Percentiles rank a stretch among this genome's conserved stretches.
phyloP scores from a whole-genome alignment of 2,888 invertebrate species.

The Aelia acuminata region DNA sequence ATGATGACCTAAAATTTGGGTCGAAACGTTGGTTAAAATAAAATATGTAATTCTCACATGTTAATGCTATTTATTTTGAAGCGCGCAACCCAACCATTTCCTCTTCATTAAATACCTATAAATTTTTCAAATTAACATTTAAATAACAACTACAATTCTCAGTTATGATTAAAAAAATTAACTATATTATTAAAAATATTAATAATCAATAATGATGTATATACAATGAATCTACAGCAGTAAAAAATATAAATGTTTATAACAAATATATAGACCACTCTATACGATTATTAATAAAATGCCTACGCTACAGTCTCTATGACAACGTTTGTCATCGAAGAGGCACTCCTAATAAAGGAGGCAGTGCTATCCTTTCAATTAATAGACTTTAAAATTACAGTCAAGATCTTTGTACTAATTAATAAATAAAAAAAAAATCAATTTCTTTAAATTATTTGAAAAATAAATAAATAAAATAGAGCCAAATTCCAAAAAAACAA shows the following conservation, averaged over 20 bases:
- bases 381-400: background rate
- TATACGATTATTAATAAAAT: conserved; percentile 5
- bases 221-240: conserved; percentile 4
- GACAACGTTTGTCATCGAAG: background rate
- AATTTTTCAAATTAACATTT: too few relatives aligned
- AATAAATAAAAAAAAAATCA: too few relatives aligned
- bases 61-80: too few relatives aligned
- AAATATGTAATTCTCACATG: too few relatives aligned
- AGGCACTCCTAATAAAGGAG: background rate
- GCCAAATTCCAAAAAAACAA: too few relatives aligned
- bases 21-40: too few relatives aligned
- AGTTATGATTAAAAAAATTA: background rate
- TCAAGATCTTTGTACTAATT: background rate
- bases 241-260: conserved; percentile 36
- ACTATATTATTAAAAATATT: conserved; percentile 17
- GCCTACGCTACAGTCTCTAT: background rate
- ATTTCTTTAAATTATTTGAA: too few relatives aligned
- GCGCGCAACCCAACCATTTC: too few relatives aligned
- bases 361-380: background rate
- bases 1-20: too few relatives aligned
- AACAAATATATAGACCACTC: conserved; percentile 35
- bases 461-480: too few relatives aligned
- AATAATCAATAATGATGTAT: background rate
- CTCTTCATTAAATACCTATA: too few relatives aligned
- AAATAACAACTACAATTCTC: too few relatives aligned